These are phyloP conservation scores for Pristionchus japonicus DNA, from an alignment of 2,888 invertebrate genomes.

Conservation along the genomic window DNA sequence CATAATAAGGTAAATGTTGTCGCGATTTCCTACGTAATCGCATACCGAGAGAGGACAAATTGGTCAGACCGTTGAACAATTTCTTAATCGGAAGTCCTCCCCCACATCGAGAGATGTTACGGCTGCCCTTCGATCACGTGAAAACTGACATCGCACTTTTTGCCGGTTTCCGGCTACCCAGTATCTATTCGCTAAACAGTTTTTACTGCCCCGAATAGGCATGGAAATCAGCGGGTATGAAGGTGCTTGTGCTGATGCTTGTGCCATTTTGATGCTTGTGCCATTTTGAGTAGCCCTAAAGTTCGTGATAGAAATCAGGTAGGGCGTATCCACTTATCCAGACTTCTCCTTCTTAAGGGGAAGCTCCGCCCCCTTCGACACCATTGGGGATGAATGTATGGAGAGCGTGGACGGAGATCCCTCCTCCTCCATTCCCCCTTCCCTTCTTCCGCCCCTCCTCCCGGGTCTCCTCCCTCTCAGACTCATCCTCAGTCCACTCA, in stretches of 20 bases:
- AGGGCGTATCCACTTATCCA: not conserved
- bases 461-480: not conserved
- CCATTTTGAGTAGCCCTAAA: not conserved
- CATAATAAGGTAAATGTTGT: not conserved
- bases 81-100: not conserved
- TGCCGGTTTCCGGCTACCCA: not conserved
- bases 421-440: not conserved
- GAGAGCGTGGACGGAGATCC: slow-evolving; percentile 15
- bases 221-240: not conserved
- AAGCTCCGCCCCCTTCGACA: slow-evolving; percentile 6
- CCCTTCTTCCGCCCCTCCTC: not conserved
- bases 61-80: not conserved
- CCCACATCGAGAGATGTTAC: not conserved
- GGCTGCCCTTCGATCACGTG: not conserved
- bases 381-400: slow-evolving; percentile 6
- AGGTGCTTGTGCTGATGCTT: not conserved
- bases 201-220: not conserved
- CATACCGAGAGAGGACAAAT: too few species aligned
- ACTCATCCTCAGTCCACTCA: not conserved
- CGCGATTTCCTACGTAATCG: not conserved
- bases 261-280: not conserved
- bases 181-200: not conserved
- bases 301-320: not conserved
- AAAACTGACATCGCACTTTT: not conserved
- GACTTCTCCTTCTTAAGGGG: too few species aligned